phyloP scores from a whole-genome alignment of 2,797 vertebrate genomes.

The Calcarius lapponicus region DNA sequence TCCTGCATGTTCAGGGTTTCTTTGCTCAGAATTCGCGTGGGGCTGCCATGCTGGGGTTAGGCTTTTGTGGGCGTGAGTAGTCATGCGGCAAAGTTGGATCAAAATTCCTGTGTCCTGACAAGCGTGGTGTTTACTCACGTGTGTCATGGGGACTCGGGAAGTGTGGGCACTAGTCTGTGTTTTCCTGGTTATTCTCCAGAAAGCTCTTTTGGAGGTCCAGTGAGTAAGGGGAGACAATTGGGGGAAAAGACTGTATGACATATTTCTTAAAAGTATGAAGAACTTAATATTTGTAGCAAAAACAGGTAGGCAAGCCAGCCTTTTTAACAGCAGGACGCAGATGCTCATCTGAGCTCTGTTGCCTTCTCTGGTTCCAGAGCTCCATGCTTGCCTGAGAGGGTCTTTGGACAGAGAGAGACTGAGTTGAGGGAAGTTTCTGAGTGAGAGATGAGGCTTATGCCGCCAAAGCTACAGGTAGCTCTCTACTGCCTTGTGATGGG shows the following conservation, averaged over 20 bases:
- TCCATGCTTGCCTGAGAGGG: background rate
- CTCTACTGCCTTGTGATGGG: fast-evolving
- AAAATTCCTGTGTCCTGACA: constrained; percentile 27
- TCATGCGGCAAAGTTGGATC: background rate
- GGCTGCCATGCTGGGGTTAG: background rate
- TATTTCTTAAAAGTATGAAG: background rate
- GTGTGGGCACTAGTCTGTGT: background rate
- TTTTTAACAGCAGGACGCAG: background rate
- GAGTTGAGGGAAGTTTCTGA: background rate
- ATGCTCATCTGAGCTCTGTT: background rate
- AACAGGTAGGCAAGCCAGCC: background rate
- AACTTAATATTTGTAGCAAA: background rate
- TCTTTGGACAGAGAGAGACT: background rate
- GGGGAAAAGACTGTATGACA: background rate
- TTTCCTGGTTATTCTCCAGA: background rate
- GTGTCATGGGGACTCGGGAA: constrained; percentile 36
- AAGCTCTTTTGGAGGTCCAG: background rate
- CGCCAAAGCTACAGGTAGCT: background rate
- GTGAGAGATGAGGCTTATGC: background rate
- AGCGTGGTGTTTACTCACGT: fast-evolving
- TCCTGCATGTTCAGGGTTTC: background rate
- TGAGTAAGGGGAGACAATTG: background rate
- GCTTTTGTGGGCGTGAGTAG: background rate
- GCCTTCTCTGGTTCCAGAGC: background rate
- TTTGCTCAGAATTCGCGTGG: background rate